Evolutionary conservation across 2,888 invertebrate species (phyloP), one percentile per base, ranked within the genome.

Genomic region (Pomacea canaliculata): DNA sequence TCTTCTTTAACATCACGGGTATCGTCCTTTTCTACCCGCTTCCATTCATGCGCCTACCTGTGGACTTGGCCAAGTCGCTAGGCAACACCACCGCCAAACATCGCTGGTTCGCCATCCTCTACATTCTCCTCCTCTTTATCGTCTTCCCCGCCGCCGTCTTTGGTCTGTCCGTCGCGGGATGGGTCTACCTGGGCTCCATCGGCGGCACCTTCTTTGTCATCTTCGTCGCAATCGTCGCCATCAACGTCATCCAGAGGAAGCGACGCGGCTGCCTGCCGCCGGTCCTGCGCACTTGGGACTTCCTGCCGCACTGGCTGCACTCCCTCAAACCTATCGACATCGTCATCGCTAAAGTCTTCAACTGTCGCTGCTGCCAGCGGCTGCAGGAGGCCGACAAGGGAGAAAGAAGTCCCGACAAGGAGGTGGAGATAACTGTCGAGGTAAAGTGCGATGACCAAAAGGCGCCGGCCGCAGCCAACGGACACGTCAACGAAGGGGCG

Each of bases 1-100:
- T 93, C 27, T 91, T 93, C 80, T 93, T 93, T 89, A 93, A 93
- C 87, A 81, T 93, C 12, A 80, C 89, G 1, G 92, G 92, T 12
- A 92, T 93, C 37, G 56, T 93, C 1, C 78, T 93, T 1, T 93
- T 92, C 85, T 93, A 92, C 83, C 92, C 92, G 4, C 86, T 93
- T 27, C 93, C 93, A 5, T 89, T 87, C 71, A 89, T 91, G 85
- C 87, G 93, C 60, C 82, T 92, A 63, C 93, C 93, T 0, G 91
- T 93, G 49, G 83, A 83, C 46, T 81, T 93, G 77, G 92, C 93
- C 9, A 91, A 91, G 81, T 82, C 87, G 46, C 86, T 93, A 56
- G 93, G 93, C 46, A 87, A 91, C 68, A 90, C 90, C 7, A 93
- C 93, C 0, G 92, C 93, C 49, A 87, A 91, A 83, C 93, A 93